Conservation (phyloP, 2,888 invertebrate genomes). For the Imbricaverruca yamaguchii region DNA sequence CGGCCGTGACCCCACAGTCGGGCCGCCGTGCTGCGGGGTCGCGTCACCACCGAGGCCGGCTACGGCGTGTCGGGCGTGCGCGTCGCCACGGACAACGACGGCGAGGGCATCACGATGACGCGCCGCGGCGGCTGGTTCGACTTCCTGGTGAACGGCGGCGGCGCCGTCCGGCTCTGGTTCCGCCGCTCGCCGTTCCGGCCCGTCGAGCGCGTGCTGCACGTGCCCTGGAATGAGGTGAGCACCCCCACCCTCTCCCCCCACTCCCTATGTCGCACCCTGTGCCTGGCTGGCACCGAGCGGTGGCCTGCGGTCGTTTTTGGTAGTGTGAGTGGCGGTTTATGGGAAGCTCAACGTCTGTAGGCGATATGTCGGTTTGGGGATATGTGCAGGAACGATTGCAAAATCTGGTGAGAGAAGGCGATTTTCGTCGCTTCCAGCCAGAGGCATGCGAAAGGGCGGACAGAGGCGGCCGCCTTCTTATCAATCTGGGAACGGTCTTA, state of each 20-base stretch:
- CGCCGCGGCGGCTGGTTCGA: conserved; percentile 95
- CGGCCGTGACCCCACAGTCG: conserved; percentile 26
- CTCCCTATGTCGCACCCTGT: too few species aligned
- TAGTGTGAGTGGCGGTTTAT: too few species aligned
- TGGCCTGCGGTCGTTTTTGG: too few species aligned
- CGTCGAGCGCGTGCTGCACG: conserved; percentile 77
- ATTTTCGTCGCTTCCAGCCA: too few species aligned
- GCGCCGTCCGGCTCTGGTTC: conserved; percentile 89
- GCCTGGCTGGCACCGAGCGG: neutral
- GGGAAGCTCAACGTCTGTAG: too few species aligned
- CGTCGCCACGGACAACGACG: conserved; percentile 86
- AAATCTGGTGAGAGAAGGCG: too few species aligned
- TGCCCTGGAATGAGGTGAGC: conserved; percentile 88
- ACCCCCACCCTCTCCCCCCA: too few species aligned
- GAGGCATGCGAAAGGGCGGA: too few species aligned
- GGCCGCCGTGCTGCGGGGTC: conserved; percentile 92
- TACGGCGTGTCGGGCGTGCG: conserved; percentile 92
- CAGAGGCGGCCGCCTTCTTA: too few species aligned
- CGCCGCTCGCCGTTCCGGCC: conserved; percentile 84
- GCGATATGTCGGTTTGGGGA: too few species aligned
- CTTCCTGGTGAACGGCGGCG: conserved; percentile 97
- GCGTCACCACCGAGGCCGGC: conserved; percentile 82
- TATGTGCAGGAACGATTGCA: too few species aligned
- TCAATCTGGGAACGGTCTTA: too few species aligned
- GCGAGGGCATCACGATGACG: conserved; percentile 91